These are phyloP conservation scores for Heptranchias perlo DNA, from an alignment of 2,113 vertebrate genomes.

Conservation along the genomic window DNA sequence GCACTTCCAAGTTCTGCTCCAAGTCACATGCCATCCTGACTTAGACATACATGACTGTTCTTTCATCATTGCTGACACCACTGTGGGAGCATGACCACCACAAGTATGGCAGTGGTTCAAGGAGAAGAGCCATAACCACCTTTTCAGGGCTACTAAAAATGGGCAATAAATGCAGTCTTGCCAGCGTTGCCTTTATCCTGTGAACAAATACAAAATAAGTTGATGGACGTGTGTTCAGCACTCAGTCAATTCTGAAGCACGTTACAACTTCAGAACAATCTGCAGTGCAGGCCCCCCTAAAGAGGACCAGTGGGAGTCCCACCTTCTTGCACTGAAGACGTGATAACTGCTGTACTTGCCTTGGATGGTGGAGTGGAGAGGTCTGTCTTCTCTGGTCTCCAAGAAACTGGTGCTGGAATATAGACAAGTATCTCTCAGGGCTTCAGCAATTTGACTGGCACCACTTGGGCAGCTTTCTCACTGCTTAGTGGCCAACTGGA, in stretches of 20 bases:
- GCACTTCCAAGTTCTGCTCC: neutral
- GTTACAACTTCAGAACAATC: neutral
- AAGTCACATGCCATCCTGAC: neutral
- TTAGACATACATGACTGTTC: neutral
- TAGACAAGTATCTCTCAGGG: neutral
- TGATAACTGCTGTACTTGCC: neutral
- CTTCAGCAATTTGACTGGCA: neutral
- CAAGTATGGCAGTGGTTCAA: neutral
- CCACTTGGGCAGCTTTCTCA: neutral
- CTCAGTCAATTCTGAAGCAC: neutral
- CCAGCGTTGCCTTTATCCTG: neutral
- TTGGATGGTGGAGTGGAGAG: neutral
- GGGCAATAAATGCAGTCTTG: neutral
- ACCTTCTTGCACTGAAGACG: neutral
- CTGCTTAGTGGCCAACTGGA: neutral
- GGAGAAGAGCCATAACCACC: neutral
- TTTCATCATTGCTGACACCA: neutral
- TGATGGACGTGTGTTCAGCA: neutral
- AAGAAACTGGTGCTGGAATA: neutral
- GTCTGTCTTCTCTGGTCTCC: neutral
- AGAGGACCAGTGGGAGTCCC: no score
- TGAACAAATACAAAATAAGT: neutral
- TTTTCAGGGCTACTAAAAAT: neutral
- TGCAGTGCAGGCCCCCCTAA: neutral
- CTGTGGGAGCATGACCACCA: neutral